phyloP scores from a whole-genome alignment of 2,797 vertebrate genomes.

The Hypotaenidia okinawae region DNA sequence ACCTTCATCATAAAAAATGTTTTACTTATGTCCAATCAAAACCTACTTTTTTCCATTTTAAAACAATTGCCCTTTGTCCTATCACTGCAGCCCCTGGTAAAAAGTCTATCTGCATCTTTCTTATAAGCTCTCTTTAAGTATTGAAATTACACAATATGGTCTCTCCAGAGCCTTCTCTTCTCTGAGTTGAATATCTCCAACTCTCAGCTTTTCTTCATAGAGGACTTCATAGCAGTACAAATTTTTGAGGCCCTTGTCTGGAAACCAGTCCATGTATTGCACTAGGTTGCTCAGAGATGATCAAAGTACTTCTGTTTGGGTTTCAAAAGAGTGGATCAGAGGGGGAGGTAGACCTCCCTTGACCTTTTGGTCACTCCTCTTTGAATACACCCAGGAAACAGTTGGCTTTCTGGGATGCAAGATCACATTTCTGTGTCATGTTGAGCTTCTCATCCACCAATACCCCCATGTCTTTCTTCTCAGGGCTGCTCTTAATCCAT shows the following conservation, averaged over 20 bases:
- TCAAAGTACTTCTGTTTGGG: neutral
- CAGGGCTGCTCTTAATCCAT: neutral
- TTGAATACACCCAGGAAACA: neutral
- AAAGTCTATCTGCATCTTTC: neutral
- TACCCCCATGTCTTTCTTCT: neutral
- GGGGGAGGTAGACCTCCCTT: rapidly evolving
- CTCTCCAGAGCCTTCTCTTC: neutral
- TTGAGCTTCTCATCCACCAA: neutral
- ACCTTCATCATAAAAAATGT: neutral
- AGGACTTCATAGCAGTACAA: too few species aligned
- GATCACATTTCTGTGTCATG: rapidly evolving
- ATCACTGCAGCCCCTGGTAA: neutral
- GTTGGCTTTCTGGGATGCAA: neutral
- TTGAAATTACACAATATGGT: neutral
- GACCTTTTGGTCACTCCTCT: rapidly evolving
- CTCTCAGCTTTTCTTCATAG: neutral
- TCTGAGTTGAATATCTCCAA: neutral
- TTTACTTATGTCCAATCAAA: neutral
- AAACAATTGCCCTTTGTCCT: neutral
- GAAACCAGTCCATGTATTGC: neutral
- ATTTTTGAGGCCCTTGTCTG: neutral
- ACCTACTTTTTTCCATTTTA: neutral
- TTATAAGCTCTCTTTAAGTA: neutral
- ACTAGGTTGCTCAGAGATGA: neutral
- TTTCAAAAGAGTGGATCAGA: neutral